Conservation (phyloP, 2,888 invertebrate species). For the Elaeidobius kamerunicus region DNA sequence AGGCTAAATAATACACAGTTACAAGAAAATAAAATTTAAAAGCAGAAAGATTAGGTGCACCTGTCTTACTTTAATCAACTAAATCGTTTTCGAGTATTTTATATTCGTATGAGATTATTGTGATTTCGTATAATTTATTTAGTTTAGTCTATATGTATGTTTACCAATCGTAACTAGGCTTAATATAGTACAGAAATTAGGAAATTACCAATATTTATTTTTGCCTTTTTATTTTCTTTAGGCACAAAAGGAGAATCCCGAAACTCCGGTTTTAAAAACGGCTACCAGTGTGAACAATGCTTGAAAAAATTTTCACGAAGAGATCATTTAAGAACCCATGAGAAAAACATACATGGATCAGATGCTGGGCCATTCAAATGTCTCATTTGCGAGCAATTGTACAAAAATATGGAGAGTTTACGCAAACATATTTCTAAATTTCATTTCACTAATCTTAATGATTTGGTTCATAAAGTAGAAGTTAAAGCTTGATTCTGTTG, state of each 20-base stretch:
- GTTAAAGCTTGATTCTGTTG: slow-evolving; percentile 35
- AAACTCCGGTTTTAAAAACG: slow-evolving; percentile 35
- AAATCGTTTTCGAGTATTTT: too few species aligned
- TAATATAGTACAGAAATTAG: too few species aligned
- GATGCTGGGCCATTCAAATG: slow-evolving; percentile 51
- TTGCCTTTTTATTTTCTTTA: slow-evolving; percentile 7
- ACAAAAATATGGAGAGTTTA: slow-evolving; percentile 51
- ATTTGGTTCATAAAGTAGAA: slow-evolving; percentile 37
- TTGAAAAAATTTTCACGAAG: slow-evolving; percentile 48
- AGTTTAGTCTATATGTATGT: too few species aligned
- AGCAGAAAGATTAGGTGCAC: too few species aligned
- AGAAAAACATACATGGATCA: slow-evolving; percentile 52
- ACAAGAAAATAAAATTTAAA: too few species aligned
- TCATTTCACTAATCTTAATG: slow-evolving; percentile 44
- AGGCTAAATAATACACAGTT: too few species aligned
- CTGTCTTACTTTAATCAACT: too few species aligned
- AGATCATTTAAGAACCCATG: slow-evolving; percentile 51
- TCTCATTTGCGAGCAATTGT: slow-evolving; percentile 49
- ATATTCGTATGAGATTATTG: too few species aligned
- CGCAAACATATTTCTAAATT: slow-evolving; percentile 51
- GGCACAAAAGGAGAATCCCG: slow-evolving; percentile 10
- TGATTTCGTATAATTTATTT: too few species aligned
- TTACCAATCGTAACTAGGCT: too few species aligned
- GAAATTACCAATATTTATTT: too few species aligned
- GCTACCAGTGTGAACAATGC: slow-evolving; percentile 48